These are phyloP conservation scores for Scolopax bukidnonensis DNA, from an alignment of 2,797 vertebrate species.

Conservation along the genomic window DNA sequence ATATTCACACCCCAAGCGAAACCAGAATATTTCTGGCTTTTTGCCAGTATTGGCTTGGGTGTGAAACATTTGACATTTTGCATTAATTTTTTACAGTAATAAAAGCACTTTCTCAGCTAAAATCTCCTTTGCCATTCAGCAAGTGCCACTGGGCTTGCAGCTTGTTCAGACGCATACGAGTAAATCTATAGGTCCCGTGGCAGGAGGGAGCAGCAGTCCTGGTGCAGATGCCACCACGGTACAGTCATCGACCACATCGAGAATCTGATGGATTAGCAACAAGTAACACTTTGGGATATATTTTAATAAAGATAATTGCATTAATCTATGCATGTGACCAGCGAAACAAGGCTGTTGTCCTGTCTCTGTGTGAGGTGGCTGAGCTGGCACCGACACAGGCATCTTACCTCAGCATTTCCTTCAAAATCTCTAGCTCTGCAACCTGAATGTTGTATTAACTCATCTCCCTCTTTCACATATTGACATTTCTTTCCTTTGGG, in stretches of 20 bases:
- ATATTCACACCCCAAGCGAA: conserved; percentile 63
- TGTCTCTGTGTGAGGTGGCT: background rate
- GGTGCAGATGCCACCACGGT: background rate
- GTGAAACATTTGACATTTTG: conserved; percentile 66
- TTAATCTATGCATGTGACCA: background rate
- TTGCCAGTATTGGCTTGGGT: conserved; percentile 52
- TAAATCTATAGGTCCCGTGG: background rate
- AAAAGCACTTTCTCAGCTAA: conserved; percentile 50
- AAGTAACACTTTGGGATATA: background rate
- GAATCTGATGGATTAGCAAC: background rate
- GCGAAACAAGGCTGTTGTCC: background rate
- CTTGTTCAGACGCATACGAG: background rate
- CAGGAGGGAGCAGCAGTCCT: background rate
- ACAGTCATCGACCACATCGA: background rate
- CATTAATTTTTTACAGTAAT: conserved; percentile 57
- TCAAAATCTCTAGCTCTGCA: conserved; percentile 30
- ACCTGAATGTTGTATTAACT: background rate
- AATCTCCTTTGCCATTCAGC: conserved; percentile 20
- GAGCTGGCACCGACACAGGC: background rate
- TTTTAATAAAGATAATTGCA: background rate
- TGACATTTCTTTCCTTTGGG: conserved; percentile 35
- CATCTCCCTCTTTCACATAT: conserved; percentile 6
- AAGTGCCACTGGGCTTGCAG: background rate
- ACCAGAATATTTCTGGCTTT: conserved; percentile 55
- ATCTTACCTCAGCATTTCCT: conserved; percentile 30